Conservation (phyloP, 1,140 invertebrate species). For the Saccostrea cuccullata region DNA sequence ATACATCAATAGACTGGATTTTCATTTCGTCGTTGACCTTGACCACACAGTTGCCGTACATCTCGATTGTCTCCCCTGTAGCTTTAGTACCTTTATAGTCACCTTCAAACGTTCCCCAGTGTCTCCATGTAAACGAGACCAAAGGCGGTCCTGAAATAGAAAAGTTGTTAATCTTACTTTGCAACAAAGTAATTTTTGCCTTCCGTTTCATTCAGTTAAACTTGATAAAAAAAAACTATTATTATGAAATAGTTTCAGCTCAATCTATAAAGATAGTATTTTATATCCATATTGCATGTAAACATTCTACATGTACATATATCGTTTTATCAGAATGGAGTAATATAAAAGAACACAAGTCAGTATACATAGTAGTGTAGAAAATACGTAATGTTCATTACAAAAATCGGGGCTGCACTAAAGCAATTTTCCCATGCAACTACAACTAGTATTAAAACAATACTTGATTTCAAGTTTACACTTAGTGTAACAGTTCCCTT, state of each 20-base stretch:
- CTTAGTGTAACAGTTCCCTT: not conserved
- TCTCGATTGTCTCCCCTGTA: constrained; percentile 62
- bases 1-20: constrained; percentile 62
- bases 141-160: constrained; percentile 60
- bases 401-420: constrained; percentile 9
- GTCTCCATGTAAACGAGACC: constrained; percentile 66
- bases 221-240: not conserved
- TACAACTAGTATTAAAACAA: constrained; percentile 7
- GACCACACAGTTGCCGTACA: constrained; percentile 61
- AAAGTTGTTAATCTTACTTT: constrained; percentile 9
- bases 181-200: constrained; percentile 12
- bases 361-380: not conserved
- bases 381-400: constrained; percentile 3
- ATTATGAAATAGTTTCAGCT: not conserved
- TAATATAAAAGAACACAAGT: not conserved
- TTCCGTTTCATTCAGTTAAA: constrained; percentile 13
- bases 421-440: not conserved
- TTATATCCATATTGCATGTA: not conserved
- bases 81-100: constrained; percentile 51
- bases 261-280: constrained; percentile 3
- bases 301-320: not conserved
- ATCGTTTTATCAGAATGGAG: constrained; percentile 12
- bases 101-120: constrained; percentile 62
- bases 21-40: constrained; percentile 62
- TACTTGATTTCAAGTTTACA: constrained; percentile 9